Percentiles rank a stretch among this genome's conserved stretches.
phyloP scores from a whole-genome alignment of 2,797 vertebrate species.

The Galagoides demidoff region DNA sequence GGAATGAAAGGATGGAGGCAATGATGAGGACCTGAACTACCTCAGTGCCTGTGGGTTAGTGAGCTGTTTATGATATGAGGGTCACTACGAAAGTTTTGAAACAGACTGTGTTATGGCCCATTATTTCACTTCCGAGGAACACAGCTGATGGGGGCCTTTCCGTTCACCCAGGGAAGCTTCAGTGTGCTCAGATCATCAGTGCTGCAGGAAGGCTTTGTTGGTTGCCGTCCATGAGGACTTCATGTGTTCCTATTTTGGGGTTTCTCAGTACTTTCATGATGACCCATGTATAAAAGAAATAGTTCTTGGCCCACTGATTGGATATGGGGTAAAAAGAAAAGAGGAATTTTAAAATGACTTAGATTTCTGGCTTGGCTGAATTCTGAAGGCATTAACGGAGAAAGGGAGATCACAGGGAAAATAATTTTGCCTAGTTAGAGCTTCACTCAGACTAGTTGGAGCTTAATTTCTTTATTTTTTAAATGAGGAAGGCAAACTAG shows the following conservation, averaged over 20 bases:
- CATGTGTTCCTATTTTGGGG: too few species aligned
- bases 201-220: too few species aligned
- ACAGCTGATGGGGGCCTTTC: too few species aligned
- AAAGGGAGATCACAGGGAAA: conserved; percentile 11
- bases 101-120: too few species aligned
- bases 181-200: too few species aligned
- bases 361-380: neutral
- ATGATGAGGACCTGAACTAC: neutral
- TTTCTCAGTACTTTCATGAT: too few species aligned
- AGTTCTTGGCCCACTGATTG: neutral
- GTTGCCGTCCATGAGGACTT: too few species aligned
- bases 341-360: neutral
- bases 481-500: neutral
- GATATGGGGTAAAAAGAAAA: neutral
- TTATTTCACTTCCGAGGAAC: too few species aligned
- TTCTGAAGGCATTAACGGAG: neutral
- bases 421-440: neutral
- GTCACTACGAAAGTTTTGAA: too few species aligned
- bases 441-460: neutral
- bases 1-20: neutral
- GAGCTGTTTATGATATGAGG: neutral
- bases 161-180: too few species aligned
- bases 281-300: neutral
- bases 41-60: neutral
- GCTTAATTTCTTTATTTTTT: neutral